A percentile compares a stretch with the other conserved stretches of the same genome.
phyloP scores from a whole-genome alignment of 1,140 invertebrate genomes.

The Scaptodrosophila lebanonensis region DNA sequence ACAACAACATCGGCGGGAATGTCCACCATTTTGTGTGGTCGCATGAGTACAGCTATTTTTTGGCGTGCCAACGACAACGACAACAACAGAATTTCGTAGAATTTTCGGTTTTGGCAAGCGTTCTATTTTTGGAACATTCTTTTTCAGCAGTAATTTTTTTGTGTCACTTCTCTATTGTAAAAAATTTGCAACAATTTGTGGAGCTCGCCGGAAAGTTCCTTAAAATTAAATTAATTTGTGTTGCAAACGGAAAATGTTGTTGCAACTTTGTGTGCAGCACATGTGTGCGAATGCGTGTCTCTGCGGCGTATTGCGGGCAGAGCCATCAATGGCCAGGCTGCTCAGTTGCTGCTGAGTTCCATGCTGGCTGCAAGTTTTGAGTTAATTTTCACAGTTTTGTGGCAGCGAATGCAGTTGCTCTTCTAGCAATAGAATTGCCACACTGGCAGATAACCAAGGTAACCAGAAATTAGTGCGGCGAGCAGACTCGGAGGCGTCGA shows the following conservation, averaged over 20 bases:
- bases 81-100: too few relatives aligned
- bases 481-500: not conserved
- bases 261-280: slow-evolving; percentile 60
- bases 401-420: slow-evolving; percentile 17
- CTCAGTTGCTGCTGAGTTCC: slow-evolving; percentile 29
- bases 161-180: slow-evolving; percentile 35
- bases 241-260: slow-evolving; percentile 59
- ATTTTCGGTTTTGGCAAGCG: too few relatives aligned
- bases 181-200: slow-evolving; percentile 56
- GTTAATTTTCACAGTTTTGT: slow-evolving; percentile 59
- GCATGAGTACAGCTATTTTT: slow-evolving; percentile 5
- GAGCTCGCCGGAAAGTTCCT: slow-evolving; percentile 53
- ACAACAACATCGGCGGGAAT: slow-evolving; percentile 13
- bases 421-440: not conserved
- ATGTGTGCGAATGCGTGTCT: slow-evolving; percentile 51
- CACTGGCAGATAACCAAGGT: slow-evolving; percentile 51
- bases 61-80: slow-evolving; percentile 29
- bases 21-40: slow-evolving; percentile 24
- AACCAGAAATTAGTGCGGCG: slow-evolving; percentile 45
- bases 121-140: not conserved
- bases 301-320: slow-evolving; percentile 14
- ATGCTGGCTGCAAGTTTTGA: slow-evolving; percentile 34
- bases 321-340: slow-evolving; percentile 16
- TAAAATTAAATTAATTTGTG: slow-evolving; percentile 73
- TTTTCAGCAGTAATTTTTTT: not conserved